Base-by-base conservation (phyloP, 2,797 vertebrate genomes). In the Morus bassanus region DNA sequence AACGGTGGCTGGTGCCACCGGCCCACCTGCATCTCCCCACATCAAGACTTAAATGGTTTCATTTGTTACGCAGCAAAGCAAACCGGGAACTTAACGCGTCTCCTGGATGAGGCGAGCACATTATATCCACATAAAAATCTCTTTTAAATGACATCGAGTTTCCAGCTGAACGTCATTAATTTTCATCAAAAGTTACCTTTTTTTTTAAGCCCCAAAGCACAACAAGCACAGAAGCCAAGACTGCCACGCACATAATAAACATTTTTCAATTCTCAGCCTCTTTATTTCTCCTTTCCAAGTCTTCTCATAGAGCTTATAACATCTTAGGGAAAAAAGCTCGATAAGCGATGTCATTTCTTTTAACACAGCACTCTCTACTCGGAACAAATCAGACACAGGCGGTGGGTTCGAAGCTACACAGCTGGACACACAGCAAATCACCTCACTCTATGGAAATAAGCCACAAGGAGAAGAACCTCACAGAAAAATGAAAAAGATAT, bases 81-180 rank as follows among this genome's bases (percentile, higher is more conserved):
- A 43, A 6, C 3, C 0, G 13, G 33, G 27, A 51, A 51, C 19
- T 25, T 22, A 2, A 18, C 0, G 0, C 2, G 15, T 31, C 48
- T 51, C 30, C 43, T 25, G 22, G 9, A 37, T 33, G 21, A 82
- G 57, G 10, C 37, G 23, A 81, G 5, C 3, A 0, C 8, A 2
- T 41, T 60, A 28, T 4, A 88, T 3, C 69, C 45, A 23, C 24
- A 23, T 18, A 41, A 33, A 56, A 73, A 43, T 17, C 22, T 18
- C 54, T 22, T 27, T 31, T 24, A 35, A 73, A 54, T 22, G 14
- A 19, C 41, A 19, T 3, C 0, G 0, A n/a, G 13, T 43, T 88
- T 61, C 76, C 88, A 91, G 53, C 60, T 77, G 41, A 72, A 80
- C 37, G 2, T 33, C 61, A 50, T 50, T 39, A 13, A 17, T 68